Evolutionary conservation across 2,797 vertebrate species (phyloP), one percentile per base, ranked within the genome.

Genomic region (Poecilia velifera): DNA sequence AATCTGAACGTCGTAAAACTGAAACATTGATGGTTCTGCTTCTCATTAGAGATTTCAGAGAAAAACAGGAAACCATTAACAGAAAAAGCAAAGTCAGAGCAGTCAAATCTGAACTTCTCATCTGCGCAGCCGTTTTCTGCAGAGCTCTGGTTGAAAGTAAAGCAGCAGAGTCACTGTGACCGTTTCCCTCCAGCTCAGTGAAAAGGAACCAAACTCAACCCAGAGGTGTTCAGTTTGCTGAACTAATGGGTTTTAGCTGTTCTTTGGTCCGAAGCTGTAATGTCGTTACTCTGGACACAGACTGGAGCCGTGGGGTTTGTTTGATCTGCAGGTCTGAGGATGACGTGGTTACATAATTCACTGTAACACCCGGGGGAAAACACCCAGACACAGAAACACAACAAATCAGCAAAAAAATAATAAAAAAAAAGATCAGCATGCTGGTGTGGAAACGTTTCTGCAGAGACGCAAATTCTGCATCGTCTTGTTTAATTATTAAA

Each of bases 41-140:
- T 31, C 31, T 74, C 0, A 14, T 68, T 0, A 28, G 43, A 74
- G 34, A 73, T 45, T 55, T 25, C 10, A 55, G 3, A 34, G 72
- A 70, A 66, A 51, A 76, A 87, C 43, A 82, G 73, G 6, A 88
- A 82, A 71, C 72, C 31, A 78, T 14, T 80, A 71, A 76, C 68
- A 68, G 64, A 76, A 86, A 74, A 75, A 78, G 80, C 77, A 83
- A 71, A 70, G 43, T 81, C 64, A 85, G 66, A 73, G 79, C 85
- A 74, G 36, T 66, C 31, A 77, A 76, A 73, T 76, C 47, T 75
- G 74, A 75, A 71, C 68, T 41, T 73, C 6, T 31, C 22, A 70
- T 82, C 80, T 25, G 7, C 36, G 9, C 64, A 82, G 74, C 36
- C 1, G 16, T 66, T 77, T 74, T 41, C 64, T 45, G 31, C 73